Evolutionary conservation across 1,140 invertebrate species (phyloP), one percentile per base, ranked within the genome.

Genomic region (Euura saliciscinereae): DNA sequence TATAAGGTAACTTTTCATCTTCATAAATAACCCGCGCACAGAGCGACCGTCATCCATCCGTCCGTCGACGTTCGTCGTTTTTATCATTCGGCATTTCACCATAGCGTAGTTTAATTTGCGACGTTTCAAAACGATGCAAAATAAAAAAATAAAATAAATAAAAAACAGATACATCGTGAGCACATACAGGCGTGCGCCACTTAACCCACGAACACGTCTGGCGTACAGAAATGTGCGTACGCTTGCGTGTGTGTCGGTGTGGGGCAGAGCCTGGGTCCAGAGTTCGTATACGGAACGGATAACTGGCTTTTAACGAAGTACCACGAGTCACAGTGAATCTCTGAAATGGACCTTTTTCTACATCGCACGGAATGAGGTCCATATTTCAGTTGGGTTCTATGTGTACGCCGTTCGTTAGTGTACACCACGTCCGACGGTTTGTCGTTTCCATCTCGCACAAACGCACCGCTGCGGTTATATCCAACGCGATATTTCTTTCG

Each of bases 281-380:
- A 28, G 28, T 28, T 11, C 51, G 5, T 59, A 59, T 59, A 59
- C 13, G 13, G 51, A 59, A 59, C 51, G 51, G 13, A 59, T 59
- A 59, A 59, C 51, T 59, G 51, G 51, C 51, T 59, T 59, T 59
- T 59, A 59, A 59, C 51, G 13, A 59, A 59, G 51, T 59, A 59
- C 51, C 51, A 59, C 51, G 51, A 59, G 51, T 59, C 51, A 59
- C 51, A 59, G 51, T 59, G 51, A 59, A 59, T 59, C 51, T 59
- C 51, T 59, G 51, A 59, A 59, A 59, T 59, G 51, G 51, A 59
- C 8, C 51, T 59, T 59, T 59, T 51, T 59, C 13, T 59, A 8
- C 13, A 59, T 11, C 8, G 8, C 51, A 8, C 51, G 51, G 51
- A 59, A 59, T 6, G 51, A 59, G 51, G 51, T 59, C 51, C 51